These are phyloP conservation scores for Microplitis deprimator DNA, from an alignment of 2,888 invertebrate genomes.

Conservation along the genomic window DNA sequence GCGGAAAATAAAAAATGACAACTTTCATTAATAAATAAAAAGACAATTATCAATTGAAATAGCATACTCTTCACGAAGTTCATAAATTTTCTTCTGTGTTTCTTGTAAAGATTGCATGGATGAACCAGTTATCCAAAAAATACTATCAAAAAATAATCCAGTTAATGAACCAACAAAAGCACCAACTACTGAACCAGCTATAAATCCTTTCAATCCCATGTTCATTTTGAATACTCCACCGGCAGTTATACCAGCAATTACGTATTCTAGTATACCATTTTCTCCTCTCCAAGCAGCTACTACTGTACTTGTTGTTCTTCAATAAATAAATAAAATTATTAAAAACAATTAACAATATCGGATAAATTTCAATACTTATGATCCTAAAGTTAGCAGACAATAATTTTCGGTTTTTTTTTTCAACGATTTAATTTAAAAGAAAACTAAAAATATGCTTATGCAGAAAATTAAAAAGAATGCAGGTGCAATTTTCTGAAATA, in stretches of 20 bases:
- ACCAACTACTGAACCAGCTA: constrained; percentile 80
- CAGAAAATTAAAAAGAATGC: too few relatives aligned
- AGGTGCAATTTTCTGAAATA: too few relatives aligned
- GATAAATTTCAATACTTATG: neutral
- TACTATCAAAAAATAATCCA: constrained; percentile 74
- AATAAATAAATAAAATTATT: constrained; percentile 55
- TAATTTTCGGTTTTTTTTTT: too few relatives aligned
- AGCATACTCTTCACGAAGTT: neutral
- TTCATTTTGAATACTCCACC: constrained; percentile 80
- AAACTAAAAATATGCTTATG: neutral
- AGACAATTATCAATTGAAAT: neutral
- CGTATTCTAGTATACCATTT: constrained; percentile 79
- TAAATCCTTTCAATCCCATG: constrained; percentile 79
- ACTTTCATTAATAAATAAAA: neutral
- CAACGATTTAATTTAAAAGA: neutral
- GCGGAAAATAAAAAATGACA: too few relatives aligned
- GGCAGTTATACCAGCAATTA: constrained; percentile 77
- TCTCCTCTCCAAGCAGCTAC: constrained; percentile 80
- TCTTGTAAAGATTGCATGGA: constrained; percentile 78
- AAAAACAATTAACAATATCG: neutral
- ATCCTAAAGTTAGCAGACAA: too few relatives aligned
- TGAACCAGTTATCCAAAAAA: constrained; percentile 76
- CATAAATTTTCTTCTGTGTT: constrained; percentile 73
- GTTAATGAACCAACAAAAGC: constrained; percentile 76
- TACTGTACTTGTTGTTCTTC: constrained; percentile 77